Evolutionary conservation across 2,797 vertebrate species (phyloP), one percentile per base, ranked within the genome.

Genomic region (Echiichthys vipera): DNA sequence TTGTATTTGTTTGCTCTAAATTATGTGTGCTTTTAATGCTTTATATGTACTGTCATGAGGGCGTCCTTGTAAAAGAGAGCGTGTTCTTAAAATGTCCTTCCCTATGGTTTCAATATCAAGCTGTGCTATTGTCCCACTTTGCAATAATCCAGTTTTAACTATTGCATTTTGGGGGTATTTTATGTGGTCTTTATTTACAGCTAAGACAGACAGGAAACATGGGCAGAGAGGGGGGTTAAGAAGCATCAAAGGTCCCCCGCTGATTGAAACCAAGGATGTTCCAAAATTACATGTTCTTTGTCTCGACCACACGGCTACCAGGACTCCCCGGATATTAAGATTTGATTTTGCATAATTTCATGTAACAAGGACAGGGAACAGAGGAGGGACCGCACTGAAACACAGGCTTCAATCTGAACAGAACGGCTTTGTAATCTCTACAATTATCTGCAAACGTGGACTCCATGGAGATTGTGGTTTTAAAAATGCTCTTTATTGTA

Each of bases 401-500:
- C 29, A 25, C 24, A 40, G 37, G 12, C 3, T 29, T 65, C 11
- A 32, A 13, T 17, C 29, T 15, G 24, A 50, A 47, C n/a, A 42
- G 5, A 46, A 20, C 25, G 7, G 4, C 25, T 20, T n/a, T 15
- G 14, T 39, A 17, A 24, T 30, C 47, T 59, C 15, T 1, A 18
- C 40, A 13, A 10, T 20, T 30, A 43, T 22, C 34, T 53, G n/a
- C 24, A 53, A n/a, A 30, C 59, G 42, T 27, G 20, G 32, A 12
- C 37, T 63, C 5, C 57, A 80, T 71, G 72, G 15, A 57, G 67
- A 53, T 18, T 5, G 11, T 66, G n/a, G 12, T 80, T 32, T 57
- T 66, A 14, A 3, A 46, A 24, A 46, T 64, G 51, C 63, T 67
- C 32, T 46, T 67, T n/a, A 46, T 67, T 46, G 24, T 29, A 5